A percentile compares a stretch with the other conserved stretches of the same genome.
These are phyloP conservation scores for Ciconia boyciana DNA, from an alignment of 2,113 vertebrate genomes.

Conservation along the genomic window DNA sequence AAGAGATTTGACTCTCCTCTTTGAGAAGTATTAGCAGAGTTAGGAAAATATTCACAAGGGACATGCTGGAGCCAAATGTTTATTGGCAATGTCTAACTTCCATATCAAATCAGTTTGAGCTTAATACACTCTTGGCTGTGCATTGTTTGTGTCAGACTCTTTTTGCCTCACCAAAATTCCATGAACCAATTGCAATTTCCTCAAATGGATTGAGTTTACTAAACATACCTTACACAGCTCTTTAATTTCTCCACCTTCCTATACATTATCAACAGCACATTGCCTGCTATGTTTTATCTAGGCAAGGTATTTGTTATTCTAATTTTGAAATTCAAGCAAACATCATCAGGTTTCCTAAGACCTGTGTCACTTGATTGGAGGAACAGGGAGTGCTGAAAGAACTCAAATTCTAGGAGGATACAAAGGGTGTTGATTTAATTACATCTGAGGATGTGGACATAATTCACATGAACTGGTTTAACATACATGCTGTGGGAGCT, in stretches of 20 bases:
- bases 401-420: neutral
- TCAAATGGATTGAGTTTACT: neutral
- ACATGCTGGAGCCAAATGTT: neutral
- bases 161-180: neutral
- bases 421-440: neutral
- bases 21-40: neutral
- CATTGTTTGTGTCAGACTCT: neutral
- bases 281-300: neutral
- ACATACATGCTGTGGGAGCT: neutral
- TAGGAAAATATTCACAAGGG: neutral
- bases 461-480: neutral
- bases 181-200: neutral
- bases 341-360: neutral
- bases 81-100: neutral
- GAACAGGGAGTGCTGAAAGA: neutral
- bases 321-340: neutral
- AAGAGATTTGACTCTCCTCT: neutral
- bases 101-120: neutral
- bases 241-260: neutral
- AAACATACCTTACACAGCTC: neutral
- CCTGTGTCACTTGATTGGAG: neutral
- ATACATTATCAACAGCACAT: neutral
- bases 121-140: neutral
- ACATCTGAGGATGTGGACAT: neutral
- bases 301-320: neutral